Evolutionary conservation across 2,797 vertebrate species (phyloP).

Genomic region (Sparidentex hasta): DNA sequence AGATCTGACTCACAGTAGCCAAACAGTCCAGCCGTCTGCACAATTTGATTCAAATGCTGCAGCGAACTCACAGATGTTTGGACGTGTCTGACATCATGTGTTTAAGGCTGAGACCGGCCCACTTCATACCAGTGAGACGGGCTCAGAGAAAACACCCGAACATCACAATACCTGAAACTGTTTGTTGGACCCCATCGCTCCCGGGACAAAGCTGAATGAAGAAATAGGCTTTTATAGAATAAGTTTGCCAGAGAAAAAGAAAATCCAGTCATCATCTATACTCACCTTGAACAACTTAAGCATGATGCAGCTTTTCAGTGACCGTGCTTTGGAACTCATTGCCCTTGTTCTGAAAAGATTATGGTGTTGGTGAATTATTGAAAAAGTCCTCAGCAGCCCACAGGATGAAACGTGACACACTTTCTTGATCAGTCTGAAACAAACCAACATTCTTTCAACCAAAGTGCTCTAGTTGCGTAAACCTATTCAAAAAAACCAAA

Average conservation of each 20-base stretch:
- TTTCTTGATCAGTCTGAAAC: neutral
- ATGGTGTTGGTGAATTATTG: neutral
- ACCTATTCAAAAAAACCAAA: no score
- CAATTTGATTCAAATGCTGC: neutral
- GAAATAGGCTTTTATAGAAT: neutral
- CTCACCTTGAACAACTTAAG: no score
- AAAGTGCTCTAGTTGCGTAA: no score
- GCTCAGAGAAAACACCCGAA: neutral
- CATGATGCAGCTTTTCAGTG: neutral
- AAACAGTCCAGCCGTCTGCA: neutral
- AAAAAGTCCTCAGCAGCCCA: neutral
- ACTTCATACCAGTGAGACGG: neutral
- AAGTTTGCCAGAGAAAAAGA: no score
- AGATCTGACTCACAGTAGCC: neutral
- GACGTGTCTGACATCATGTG: neutral
- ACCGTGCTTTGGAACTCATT: neutral
- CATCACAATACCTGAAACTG: neutral
- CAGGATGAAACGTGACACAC: neutral
- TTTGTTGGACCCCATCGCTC: neutral
- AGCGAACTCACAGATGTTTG: neutral
- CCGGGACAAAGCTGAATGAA: neutral
- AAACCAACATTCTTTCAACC: no score
- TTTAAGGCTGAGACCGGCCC: neutral
- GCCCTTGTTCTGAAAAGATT: neutral
- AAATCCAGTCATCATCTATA: no score